Percentiles rank a stretch among this genome's conserved stretches.
These are phyloP conservation scores for Odontomyia ornata DNA, from an alignment of 2,888 invertebrate species.

Conservation along the genomic window DNA sequence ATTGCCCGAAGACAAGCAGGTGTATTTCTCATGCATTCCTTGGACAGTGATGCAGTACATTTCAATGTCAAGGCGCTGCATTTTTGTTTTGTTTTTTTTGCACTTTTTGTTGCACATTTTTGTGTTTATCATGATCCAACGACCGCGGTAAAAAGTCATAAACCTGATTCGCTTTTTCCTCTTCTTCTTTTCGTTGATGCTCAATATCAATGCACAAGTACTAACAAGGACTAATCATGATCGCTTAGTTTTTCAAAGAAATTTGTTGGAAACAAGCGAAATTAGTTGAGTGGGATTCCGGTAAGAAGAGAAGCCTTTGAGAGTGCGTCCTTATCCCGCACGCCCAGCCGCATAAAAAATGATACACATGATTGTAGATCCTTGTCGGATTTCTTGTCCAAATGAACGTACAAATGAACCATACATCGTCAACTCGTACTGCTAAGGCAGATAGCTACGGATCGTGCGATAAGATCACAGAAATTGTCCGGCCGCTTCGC, in stretches of 20 bases:
- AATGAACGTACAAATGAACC: neutral
- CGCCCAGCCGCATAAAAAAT: neutral
- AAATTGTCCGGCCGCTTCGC: conserved; percentile 39
- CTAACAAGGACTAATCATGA: no score
- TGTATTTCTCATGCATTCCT: conserved; percentile 47
- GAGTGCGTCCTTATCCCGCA: neutral
- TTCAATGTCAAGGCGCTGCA: neutral
- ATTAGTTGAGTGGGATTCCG: neutral
- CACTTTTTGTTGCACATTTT: neutral
- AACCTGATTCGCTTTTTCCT: no score
- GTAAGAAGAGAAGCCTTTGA: neutral
- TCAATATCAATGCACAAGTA: no score
- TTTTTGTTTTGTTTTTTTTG: neutral
- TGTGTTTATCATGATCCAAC: no score
- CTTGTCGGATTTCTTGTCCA: neutral
- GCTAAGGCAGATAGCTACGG: neutral
- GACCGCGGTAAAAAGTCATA: no score
- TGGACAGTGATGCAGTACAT: neutral
- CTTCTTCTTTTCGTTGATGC: no score
- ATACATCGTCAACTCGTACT: no score
- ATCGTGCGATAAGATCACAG: conserved; percentile 37
- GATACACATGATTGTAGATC: conserved; percentile 29
- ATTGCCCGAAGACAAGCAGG: conserved; percentile 45
- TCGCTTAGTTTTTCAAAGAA: no score
- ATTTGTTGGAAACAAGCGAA: neutral